Evolutionary conservation across 2,888 invertebrate species (phyloP).

Genomic region (Panzeria rudis): DNA sequence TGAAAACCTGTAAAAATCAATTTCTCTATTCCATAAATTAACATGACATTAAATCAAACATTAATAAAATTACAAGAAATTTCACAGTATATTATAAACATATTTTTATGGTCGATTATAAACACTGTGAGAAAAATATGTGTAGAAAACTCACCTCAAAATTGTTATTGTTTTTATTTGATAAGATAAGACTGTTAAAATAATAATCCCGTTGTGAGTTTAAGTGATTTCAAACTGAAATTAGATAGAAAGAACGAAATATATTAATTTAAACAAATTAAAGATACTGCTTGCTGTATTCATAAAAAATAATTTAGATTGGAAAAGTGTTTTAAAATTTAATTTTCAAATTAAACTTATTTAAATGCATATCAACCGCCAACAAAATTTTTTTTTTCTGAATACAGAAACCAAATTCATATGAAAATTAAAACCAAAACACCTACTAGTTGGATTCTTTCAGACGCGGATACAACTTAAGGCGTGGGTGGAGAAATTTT

Average conservation of each 20-base stretch:
- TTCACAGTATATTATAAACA: slow-evolving; percentile 13
- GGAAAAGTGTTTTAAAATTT: too few relatives aligned
- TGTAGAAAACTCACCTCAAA: slow-evolving; percentile 25
- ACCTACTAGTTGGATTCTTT: too few relatives aligned
- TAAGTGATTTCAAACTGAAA: slow-evolving; percentile 31
- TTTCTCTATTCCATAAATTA: slow-evolving; percentile 29
- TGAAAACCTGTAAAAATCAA: background rate
- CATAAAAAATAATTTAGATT: background rate
- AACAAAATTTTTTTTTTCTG: too few relatives aligned
- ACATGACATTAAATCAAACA: background rate
- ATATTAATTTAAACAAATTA: too few relatives aligned
- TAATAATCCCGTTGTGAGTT: background rate
- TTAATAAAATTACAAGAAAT: slow-evolving; percentile 7
- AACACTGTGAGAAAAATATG: background rate
- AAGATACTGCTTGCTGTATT: too few relatives aligned
- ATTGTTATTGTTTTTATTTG: background rate
- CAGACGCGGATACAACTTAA: too few relatives aligned
- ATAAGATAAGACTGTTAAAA: background rate
- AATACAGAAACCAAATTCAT: too few relatives aligned
- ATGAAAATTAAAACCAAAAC: too few relatives aligned
- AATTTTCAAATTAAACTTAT: too few relatives aligned
- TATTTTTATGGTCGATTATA: slow-evolving; percentile 8
- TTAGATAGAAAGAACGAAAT: background rate
- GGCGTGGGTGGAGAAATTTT: too few relatives aligned
- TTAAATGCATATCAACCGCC: too few relatives aligned